Evolutionary conservation across 2,888 invertebrate genomes (phyloP).

Genomic region (Amphimallon solstitiale): DNA sequence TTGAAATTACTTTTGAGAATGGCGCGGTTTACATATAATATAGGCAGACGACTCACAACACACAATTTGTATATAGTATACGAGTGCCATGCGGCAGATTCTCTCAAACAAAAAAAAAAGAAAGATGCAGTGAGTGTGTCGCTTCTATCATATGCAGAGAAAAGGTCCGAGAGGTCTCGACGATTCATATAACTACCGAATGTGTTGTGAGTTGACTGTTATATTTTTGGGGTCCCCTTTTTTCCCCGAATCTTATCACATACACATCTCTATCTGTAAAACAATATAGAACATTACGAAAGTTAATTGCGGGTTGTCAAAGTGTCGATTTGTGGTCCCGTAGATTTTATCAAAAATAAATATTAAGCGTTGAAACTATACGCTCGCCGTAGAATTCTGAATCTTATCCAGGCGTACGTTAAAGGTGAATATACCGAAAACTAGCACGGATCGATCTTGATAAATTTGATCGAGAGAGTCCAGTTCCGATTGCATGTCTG

Average conservation of each 20-base stretch:
- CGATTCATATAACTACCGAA: neutral
- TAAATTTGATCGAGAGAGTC: constrained; percentile 64
- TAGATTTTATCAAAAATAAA: constrained; percentile 64
- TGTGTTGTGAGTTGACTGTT: neutral
- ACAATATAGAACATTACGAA: constrained; percentile 62
- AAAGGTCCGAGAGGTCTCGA: no score
- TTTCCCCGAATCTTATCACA: constrained; percentile 40
- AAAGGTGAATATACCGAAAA: constrained; percentile 51
- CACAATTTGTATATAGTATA: constrained; percentile 50
- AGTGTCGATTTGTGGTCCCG: constrained; percentile 64
- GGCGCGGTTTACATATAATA: constrained; percentile 26
- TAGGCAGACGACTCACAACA: neutral
- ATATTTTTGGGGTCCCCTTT: constrained; percentile 20
- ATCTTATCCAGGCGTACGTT: constrained; percentile 40
- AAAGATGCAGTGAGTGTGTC: no score
- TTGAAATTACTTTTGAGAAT: constrained; percentile 56
- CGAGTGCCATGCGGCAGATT: constrained; percentile 14
- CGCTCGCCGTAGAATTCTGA: constrained; percentile 45
- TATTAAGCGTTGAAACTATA: constrained; percentile 61
- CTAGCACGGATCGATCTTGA: constrained; percentile 58
- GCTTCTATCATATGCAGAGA: no score
- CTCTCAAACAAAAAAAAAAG: no score
- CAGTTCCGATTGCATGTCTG: constrained; percentile 63
- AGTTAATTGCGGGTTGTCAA: constrained; percentile 64
- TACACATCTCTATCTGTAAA: constrained; percentile 49